These are phyloP conservation scores for Falco naumanni DNA, from an alignment of 2,797 vertebrate species.

Conservation along the genomic window DNA sequence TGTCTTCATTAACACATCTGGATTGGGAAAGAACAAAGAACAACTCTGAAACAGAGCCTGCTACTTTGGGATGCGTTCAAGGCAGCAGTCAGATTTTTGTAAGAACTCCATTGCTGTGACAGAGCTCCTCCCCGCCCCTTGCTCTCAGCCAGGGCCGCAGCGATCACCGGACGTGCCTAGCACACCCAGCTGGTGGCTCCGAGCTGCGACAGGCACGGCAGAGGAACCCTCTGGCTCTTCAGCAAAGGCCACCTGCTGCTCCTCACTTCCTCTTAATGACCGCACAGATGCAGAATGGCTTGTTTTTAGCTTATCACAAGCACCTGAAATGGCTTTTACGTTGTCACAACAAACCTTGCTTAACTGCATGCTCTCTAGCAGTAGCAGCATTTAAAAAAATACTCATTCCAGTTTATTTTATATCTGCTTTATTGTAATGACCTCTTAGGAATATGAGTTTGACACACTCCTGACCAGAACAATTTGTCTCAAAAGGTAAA, in stretches of 20 bases:
- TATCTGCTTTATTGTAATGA: background rate
- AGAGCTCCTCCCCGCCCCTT: background rate
- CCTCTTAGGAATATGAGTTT: too few species aligned
- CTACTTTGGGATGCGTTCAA: background rate
- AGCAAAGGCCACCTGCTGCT: background rate
- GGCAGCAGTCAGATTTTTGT: accelerated
- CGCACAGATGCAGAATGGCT: background rate
- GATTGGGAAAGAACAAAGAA: background rate
- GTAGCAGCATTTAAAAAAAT: background rate
- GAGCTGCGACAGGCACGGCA: accelerated
- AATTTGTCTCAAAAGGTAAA: background rate
- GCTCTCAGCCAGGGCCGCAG: background rate
- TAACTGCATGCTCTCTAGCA: background rate
- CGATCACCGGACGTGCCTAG: background rate
- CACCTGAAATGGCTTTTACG: background rate
- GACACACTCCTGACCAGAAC: background rate
- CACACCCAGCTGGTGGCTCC: background rate
- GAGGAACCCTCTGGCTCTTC: background rate
- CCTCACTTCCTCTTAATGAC: background rate
- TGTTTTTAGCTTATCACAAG: background rate
- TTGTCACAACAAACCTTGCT: background rate
- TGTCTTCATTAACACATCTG: background rate
- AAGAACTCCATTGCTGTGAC: accelerated
- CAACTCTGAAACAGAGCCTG: background rate
- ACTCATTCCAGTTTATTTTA: background rate